phyloP scores from a whole-genome alignment of 2,113 vertebrate genomes.

The Gnathonemus longibarbis region DNA sequence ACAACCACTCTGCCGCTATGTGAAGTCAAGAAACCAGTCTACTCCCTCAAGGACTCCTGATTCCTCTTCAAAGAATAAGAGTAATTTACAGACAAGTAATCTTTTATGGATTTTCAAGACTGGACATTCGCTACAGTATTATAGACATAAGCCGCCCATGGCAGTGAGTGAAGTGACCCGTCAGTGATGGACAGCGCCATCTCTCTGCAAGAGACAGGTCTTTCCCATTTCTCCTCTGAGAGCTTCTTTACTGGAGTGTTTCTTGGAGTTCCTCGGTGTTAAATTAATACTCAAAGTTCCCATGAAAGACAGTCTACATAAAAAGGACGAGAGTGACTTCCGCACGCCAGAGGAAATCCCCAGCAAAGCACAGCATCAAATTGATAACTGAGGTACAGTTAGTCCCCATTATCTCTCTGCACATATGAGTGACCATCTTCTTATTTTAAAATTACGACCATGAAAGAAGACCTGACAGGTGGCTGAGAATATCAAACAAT shows the following conservation, averaged over 20 bases:
- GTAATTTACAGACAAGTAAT: background rate
- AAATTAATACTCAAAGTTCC: background rate
- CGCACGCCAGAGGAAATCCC: background rate
- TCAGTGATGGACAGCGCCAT: background rate
- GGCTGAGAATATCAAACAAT: background rate
- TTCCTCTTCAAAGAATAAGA: background rate
- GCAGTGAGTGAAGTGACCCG: background rate
- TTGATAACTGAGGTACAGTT: background rate
- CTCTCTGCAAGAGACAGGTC: background rate
- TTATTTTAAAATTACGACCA: background rate
- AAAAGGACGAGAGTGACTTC: background rate
- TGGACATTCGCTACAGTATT: background rate
- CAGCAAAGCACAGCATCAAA: background rate
- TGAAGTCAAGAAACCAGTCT: background rate
- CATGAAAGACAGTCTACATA: background rate
- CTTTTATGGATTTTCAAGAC: background rate
- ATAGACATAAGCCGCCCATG: background rate
- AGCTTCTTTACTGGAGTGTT: background rate
- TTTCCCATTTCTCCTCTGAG: background rate
- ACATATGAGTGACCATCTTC: background rate
- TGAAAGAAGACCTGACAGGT: background rate
- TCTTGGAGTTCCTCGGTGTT: background rate
- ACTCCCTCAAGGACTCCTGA: background rate
- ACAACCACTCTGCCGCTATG: background rate
- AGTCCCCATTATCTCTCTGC: background rate